phyloP scores from a whole-genome alignment of 2,888 invertebrate species.

The Drosophila mimetica region DNA sequence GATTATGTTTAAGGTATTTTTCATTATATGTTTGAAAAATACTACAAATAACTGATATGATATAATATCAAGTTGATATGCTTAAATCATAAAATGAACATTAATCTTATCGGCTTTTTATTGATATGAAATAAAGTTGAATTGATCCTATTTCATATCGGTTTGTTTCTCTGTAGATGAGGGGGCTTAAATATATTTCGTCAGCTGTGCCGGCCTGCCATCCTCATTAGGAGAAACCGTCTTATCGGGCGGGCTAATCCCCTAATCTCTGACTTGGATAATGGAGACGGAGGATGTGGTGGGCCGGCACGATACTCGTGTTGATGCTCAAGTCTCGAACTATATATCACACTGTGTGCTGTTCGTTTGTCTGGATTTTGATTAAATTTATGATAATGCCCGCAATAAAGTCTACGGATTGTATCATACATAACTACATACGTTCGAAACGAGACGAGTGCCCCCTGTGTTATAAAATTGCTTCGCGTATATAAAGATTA shows the following conservation, averaged over 20 bases:
- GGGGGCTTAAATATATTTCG: background rate
- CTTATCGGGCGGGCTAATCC: conserved; percentile 48
- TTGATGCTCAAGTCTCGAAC: conserved; percentile 21
- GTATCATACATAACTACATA: conserved; percentile 9
- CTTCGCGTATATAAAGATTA: conserved; percentile 56
- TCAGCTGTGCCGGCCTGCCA: conserved; percentile 22
- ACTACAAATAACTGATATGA: no score
- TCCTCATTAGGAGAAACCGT: conserved; percentile 29
- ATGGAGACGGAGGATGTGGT: background rate
- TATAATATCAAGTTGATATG: no score
- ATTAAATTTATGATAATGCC: conserved; percentile 76
- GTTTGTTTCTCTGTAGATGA: no score
- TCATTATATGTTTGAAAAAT: no score
- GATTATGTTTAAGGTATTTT: no score
- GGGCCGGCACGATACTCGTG: conserved; percentile 1
- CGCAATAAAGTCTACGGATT: conserved; percentile 48
- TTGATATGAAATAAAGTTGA: no score
- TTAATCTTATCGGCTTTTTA: no score
- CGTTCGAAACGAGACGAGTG: conserved; percentile 12
- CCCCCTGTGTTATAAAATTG: conserved; percentile 37
- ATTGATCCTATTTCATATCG: no score
- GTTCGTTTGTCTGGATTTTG: conserved; percentile 55
- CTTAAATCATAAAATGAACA: no score
- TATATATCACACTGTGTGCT: conserved; percentile 30
- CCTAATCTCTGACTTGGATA: conserved; percentile 39